Base-by-base conservation (phyloP, 2,888 invertebrate species). In the Agrotis ipsilon region DNA sequence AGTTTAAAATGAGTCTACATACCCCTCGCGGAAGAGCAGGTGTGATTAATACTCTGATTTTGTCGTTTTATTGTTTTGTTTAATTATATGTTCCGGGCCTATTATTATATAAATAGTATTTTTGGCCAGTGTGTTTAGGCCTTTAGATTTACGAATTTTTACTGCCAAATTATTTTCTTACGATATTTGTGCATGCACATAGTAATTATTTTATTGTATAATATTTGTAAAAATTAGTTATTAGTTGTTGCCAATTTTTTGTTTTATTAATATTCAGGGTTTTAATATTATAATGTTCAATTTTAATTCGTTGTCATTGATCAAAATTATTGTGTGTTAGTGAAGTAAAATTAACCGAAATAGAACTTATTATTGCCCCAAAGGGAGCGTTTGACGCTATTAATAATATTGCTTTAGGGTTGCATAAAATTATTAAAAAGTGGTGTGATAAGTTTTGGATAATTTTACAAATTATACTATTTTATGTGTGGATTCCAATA, bases 161-260 rank as follows among this genome's bases (percentile, higher is more conserved):
- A 96, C 96, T 96, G 96, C 96, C 96, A 96, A 96, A 95, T 96
- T 96, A 95, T 96, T 96, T 96, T 96, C 95, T 94, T 96, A 96
- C 94, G 91, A 94, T 95, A 94, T 95, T 95, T 95, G 96, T 95
- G 96, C 94, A 94, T 96, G 94, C 95, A 95, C 95, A 94, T 94
- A 92, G 94, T 94, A 94, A 95, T 96, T 95, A 96, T 96, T 96
- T 95, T 94, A 95, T 94, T 95, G 92, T 94, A 94, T 94, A 87
- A 93, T 94, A 94, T 94, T 91, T 90, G 89, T 94, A 94, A 93
- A 94, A 88, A 95, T 88, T 95, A 94, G 94, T 95, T 95, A 94
- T 92, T 95, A 95, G 94, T 95, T 96, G 96, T 96, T 96, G 96
- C 95, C 94, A 96, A 94, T 95, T 94, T 94, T 94, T 94, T 93